Base-by-base conservation (phyloP, 1,140 invertebrate species). In the Drosophila arizonae region DNA sequence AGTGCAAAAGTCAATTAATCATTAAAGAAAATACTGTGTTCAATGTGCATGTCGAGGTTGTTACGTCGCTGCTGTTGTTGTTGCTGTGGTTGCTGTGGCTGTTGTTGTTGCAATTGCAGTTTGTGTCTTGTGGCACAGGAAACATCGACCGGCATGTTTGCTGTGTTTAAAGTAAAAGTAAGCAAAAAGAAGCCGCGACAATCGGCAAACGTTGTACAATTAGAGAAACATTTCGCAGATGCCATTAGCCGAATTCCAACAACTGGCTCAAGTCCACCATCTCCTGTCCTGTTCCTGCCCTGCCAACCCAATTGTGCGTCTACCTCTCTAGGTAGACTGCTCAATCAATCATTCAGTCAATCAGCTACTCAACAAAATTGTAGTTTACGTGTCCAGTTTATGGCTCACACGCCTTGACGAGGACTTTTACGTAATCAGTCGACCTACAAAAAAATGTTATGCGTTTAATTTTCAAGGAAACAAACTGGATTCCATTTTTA, bases 1-100 rank as follows among this genome's bases (percentile, higher is more conserved):
- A 73, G 81, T 80, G 81, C 81, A 86, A 86, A 86, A 86, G 81
- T 86, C 81, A 86, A 86, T 86, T 86, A 86, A 86, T 86, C 81
- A 86, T 86, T 87, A 81, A 67, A 76, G 79, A 73, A 69, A 85
- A 86, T 76, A 65, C 60, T 54, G 68, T 76, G 67, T 76, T 64
- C 60, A 45, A 55, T 68, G 65, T 69, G 71, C 66, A 69, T 73
- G 71, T 69, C 51, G 56, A 55, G 26, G 64, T 68, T 72, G 64
- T 72, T 71, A 71, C 45, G 30, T 64, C 11, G 36, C 15, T 71
- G 60, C 17, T 57, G 57, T 43, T 58, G 39, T 33, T 70, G 72
- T 57, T 61, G n/a, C n/a, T n/a, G n/a, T n/a, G n/a, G n/a, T n/a
- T n/a, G 71, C 56, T 71, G 1, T 13, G 6, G 57, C 33, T 58